Evolutionary conservation across 2,888 invertebrate species (phyloP), one percentile per base, ranked within the genome.

Genomic region (Panopea generosa): DNA sequence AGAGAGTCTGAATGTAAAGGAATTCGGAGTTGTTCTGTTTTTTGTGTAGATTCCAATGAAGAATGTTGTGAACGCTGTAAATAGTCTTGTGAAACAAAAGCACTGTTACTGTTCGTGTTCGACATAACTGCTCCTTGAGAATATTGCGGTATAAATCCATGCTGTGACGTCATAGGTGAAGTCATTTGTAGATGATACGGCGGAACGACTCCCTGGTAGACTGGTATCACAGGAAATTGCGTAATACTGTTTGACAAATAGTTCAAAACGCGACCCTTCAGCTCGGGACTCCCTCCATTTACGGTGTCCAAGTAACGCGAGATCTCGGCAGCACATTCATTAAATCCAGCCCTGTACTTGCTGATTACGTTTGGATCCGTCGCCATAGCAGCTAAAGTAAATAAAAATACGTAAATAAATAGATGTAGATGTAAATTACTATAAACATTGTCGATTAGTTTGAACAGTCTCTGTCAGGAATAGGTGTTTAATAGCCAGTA

Each of bases 311-410:
- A 70, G 69, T 84, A 88, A 1, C 87, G 76, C 7, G 84, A 57
- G 11, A 87, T 86, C 62, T 88, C 88, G 14, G 75, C 60, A 0
- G 86, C 86, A 61, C 88, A 88, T 49, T 88, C 88, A 62, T 73
- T 84, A 73, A 85, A 84, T 0, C 84, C 84, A 1, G 84, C 79
- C 33, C 82, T 56, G 66, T 82, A 84, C 47, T 82, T 82, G 55
- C 73, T 72, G 50, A 85, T 79, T 7, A 85, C 84, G 50, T 83
- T 84, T 22, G 86, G 84, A 26, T 86, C 86, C 0, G 75, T 68
- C 6, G 84, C 80, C 53, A 84, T 73, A 40, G 84, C 84, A 62
- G 73, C 78, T 83, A 72, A 24, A 80, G 77, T 43, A 45, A 27
- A 22, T 11, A 55, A 62, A 45, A 49, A 38, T 24, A 52, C 18